These are phyloP conservation scores for Tetramorium alpestre DNA, from an alignment of 1,140 invertebrate genomes.

Conservation along the genomic window DNA sequence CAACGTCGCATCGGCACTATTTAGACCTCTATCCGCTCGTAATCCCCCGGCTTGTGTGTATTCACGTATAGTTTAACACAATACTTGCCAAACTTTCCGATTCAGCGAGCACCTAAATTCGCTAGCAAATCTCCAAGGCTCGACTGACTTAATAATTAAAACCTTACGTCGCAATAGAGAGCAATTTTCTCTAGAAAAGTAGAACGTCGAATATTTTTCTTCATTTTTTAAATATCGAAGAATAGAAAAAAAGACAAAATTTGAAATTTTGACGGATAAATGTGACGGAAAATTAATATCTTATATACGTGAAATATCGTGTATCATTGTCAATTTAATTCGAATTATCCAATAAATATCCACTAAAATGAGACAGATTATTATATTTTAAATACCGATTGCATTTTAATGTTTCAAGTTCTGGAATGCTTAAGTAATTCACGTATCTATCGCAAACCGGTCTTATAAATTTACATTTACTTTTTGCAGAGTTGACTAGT, in stretches of 20 bases:
- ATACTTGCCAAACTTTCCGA: slow-evolving; percentile 35
- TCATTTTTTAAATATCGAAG: not conserved
- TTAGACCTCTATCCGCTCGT: slow-evolving; percentile 14
- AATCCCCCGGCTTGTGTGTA: slow-evolving; percentile 37
- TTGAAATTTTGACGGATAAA: not conserved
- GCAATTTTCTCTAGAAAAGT: not conserved
- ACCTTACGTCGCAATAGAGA: not conserved
- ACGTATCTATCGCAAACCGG: not conserved
- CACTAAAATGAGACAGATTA: not conserved
- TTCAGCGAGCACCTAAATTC: not conserved
- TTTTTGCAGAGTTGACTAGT: not conserved
- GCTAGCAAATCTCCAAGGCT: slow-evolving; percentile 8
- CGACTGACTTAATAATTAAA: slow-evolving; percentile 6
- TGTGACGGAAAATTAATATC: not conserved
- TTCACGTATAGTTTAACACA: slow-evolving; percentile 22
- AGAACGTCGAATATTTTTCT: not conserved
- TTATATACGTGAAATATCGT: not conserved
- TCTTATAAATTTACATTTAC: slow-evolving; percentile 18
- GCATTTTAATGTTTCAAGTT: not conserved
- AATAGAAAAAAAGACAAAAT: not conserved
- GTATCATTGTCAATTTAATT: not conserved
- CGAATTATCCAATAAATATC: not conserved
- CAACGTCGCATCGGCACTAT: slow-evolving; percentile 30
- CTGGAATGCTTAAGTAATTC: not conserved
- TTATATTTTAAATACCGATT: slow-evolving; percentile 16